phyloP scores from a whole-genome alignment of 1,140 invertebrate species.

The Bombus impatiens region DNA sequence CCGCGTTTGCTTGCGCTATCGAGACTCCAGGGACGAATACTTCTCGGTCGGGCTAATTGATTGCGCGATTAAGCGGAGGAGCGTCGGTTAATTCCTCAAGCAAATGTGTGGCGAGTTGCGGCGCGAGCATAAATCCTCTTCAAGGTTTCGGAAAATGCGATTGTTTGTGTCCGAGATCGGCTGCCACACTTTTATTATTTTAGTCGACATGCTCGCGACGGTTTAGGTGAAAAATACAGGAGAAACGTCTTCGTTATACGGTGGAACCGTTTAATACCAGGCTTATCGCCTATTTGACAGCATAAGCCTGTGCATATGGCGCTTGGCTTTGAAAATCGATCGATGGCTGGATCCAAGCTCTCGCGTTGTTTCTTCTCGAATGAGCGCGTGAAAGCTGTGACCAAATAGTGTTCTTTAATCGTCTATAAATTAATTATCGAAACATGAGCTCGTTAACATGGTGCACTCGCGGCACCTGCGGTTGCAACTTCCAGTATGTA shows the following conservation, averaged over 20 bases:
- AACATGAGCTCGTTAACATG: no score
- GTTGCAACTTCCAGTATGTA: no score
- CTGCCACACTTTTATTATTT: neutral
- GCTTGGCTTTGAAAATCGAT: neutral
- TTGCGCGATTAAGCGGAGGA: constrained; percentile 15
- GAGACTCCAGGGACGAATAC: constrained; percentile 12
- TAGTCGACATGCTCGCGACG: no score
- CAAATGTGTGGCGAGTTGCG: constrained; percentile 17
- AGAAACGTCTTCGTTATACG: constrained; percentile 33
- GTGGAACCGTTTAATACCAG: constrained; percentile 10
- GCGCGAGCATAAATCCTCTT: constrained; percentile 3
- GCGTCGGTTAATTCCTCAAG: constrained; percentile 21
- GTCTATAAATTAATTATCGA: no score
- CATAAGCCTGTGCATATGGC: neutral
- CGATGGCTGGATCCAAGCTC: neutral
- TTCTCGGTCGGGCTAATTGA: constrained; percentile 9
- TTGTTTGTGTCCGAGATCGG: no score
- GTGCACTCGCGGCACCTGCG: no score
- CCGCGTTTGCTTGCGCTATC: neutral
- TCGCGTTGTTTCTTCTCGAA: neutral
- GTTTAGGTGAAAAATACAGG: neutral
- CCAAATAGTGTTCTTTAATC: no score
- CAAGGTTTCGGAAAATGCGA: neutral
- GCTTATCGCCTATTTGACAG: constrained; percentile 8
- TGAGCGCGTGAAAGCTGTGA: neutral